Base-by-base conservation (phyloP, 2,888 invertebrate species). In the Allolobophora icterica region DNA sequence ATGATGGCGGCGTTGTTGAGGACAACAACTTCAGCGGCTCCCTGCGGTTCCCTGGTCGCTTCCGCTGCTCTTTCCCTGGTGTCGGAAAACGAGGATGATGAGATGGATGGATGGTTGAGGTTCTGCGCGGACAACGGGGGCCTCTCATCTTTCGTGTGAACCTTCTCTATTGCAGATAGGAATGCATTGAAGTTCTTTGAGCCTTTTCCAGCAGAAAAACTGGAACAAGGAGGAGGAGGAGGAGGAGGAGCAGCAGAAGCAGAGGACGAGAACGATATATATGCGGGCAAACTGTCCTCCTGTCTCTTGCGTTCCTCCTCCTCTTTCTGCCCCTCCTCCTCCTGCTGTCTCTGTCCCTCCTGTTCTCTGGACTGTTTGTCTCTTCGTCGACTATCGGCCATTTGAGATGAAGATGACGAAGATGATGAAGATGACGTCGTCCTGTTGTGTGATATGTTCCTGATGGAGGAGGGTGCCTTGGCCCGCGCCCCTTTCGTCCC, bases 181-280 rank as follows among this genome's bases (percentile, higher is more conserved):
- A 95, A 94, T 92, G 94, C 94, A 92, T 94, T 94, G 91, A 95
- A 93, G 93, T 95, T 94, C 92, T 95, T 95, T 45, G 93, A 93
- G 90, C 94, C 94, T 58, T 38, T 38, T 58, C 34, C 90, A 91
- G 40, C 83, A 42, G 84, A 19, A 24, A 21, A 34, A 34, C 42
- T 42, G 38, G 89, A 89, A 38, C 42, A 89, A 90, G 90, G 58
- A 21, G 52, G 17, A n/a, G 34, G 38, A 34, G 52, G 45, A 52
- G 83, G 38, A 19, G 89, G n/a, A 89, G n/a, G 40, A 38, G 89
- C 5, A 45, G 89, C 30, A 15, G 89, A 1, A 89, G 40, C 42
- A 42, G 45, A 30, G 35, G 89, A 89, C 13, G 89, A 71, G 71
- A 71, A n/a, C n/a, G 71, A n/a, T 71, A 71, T 71, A 71, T 71